These are phyloP conservation scores for Andrena trimmerana DNA, from an alignment of 2,888 invertebrate genomes.

Conservation along the genomic window DNA sequence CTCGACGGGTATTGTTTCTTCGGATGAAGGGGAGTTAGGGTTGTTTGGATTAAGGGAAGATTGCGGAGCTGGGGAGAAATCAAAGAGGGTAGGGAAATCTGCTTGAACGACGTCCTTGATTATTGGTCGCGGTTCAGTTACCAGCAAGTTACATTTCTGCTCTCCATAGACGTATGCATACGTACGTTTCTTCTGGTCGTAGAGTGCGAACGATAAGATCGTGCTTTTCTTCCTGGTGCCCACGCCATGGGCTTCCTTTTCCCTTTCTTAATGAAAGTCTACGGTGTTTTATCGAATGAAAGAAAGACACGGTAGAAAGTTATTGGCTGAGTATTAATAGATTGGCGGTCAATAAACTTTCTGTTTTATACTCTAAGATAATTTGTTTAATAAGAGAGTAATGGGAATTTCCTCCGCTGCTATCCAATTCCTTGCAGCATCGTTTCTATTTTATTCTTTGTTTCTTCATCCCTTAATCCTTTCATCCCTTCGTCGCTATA, in stretches of 20 bases:
- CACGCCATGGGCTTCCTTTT: not conserved
- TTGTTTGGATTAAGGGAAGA: not conserved
- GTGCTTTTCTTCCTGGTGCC: not conserved
- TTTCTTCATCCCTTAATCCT: not conserved
- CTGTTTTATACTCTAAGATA: not conserved
- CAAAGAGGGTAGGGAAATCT: not conserved
- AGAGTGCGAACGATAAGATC: not conserved
- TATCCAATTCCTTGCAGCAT: not conserved
- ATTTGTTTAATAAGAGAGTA: not conserved
- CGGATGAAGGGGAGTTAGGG: too few relatives aligned
- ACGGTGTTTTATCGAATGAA: not conserved
- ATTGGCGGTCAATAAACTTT: not conserved
- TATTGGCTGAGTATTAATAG: not conserved
- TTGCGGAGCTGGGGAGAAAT: not conserved
- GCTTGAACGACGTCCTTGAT: not conserved
- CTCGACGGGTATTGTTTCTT: not conserved
- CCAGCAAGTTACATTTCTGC: not conserved
- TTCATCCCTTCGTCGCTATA: not conserved
- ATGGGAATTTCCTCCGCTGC: not conserved
- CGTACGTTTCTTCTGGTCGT: not conserved
- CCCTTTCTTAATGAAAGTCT: not conserved
- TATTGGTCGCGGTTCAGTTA: not conserved
- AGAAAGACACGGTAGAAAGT: not conserved
- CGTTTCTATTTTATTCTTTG: not conserved
- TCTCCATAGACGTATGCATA: too few relatives aligned